These are phyloP conservation scores for Nothura maculosa DNA, from an alignment of 2,797 vertebrate genomes.

Conservation along the genomic window DNA sequence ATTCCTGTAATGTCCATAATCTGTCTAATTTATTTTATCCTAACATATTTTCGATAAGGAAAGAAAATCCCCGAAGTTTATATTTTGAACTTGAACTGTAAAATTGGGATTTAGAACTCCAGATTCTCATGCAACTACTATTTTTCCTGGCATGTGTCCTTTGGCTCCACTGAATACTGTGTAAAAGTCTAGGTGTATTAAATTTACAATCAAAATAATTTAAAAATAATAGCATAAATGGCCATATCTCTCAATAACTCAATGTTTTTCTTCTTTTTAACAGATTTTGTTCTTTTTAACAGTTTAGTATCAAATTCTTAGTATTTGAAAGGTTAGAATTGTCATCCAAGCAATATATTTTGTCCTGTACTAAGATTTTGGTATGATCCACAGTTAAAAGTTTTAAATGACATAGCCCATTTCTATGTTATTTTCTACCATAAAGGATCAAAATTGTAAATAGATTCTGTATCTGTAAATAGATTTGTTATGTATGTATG, in stretches of 20 bases:
- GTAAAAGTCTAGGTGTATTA: not conserved
- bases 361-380: not conserved
- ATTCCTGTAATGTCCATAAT: not conserved
- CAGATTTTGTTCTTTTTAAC: not conserved
- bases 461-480: not conserved
- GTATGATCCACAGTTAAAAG: not conserved
- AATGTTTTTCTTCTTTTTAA: not conserved
- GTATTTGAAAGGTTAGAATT: not conserved
- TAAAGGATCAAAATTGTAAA: not conserved
- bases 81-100: not conserved
- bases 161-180: not conserved
- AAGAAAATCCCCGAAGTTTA: not conserved
- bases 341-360: not conserved
- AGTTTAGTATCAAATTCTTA: not conserved
- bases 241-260: not conserved
- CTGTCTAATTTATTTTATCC: constrained; percentile 9
- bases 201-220: constrained; percentile 21
- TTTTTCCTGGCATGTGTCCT: constrained; percentile 42
- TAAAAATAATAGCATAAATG: not conserved
- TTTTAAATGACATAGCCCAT: not conserved
- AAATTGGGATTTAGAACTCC: constrained; percentile 31
- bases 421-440: not conserved
- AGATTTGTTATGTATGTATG: too few species aligned
- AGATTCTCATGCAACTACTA: constrained; percentile 8
- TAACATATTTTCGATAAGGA: constrained; percentile 13